A percentile compares a stretch with the other conserved stretches of the same genome.
These are phyloP conservation scores for Ptychodera flava DNA, from an alignment of 35 echinoderm and acorn worm genomes.

Conservation along the genomic window DNA sequence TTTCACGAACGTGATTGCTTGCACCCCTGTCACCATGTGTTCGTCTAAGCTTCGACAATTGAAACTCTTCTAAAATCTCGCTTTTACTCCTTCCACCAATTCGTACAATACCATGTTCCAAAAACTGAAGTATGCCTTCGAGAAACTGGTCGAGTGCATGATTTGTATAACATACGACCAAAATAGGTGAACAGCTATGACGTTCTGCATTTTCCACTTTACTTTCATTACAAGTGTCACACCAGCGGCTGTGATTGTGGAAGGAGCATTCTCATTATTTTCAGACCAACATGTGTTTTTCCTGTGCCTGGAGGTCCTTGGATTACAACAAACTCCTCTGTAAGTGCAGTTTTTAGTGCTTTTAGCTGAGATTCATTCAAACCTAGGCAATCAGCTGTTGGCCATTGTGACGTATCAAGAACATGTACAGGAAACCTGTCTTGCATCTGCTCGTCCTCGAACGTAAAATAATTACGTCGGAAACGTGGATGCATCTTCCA, in stretches of 20 bases:
- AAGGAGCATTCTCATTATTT: constrained; percentile 67
- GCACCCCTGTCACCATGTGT: not conserved
- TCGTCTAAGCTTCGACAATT: not conserved
- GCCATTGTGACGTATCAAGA: constrained; percentile 36
- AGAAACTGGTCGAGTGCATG: constrained; percentile 95
- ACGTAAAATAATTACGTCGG: not conserved
- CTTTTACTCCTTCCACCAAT: constrained; percentile 54
- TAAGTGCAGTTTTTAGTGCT: constrained; percentile 62
- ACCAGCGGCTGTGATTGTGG: constrained; percentile 16
- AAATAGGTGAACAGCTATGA: constrained; percentile 6
- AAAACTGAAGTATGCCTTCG: constrained; percentile 54
- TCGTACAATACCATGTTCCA: constrained; percentile 25
- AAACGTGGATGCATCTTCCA: not conserved
- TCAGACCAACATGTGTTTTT: constrained; percentile 86
- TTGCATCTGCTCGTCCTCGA: not conserved
- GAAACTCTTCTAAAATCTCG: constrained; percentile 23
- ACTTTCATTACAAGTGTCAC: not conserved
- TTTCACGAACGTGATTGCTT: not conserved
- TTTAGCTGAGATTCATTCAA: constrained; percentile 66
- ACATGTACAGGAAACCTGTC: not conserved
- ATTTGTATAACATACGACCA: constrained; percentile 92
- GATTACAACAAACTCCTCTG: constrained; percentile 56
- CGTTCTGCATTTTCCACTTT: too few species aligned
- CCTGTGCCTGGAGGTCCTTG: constrained; percentile 97
- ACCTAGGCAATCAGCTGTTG: constrained; percentile 17